phyloP scores from a whole-genome alignment of 2,888 invertebrate genomes.

The Congeria kusceri region DNA sequence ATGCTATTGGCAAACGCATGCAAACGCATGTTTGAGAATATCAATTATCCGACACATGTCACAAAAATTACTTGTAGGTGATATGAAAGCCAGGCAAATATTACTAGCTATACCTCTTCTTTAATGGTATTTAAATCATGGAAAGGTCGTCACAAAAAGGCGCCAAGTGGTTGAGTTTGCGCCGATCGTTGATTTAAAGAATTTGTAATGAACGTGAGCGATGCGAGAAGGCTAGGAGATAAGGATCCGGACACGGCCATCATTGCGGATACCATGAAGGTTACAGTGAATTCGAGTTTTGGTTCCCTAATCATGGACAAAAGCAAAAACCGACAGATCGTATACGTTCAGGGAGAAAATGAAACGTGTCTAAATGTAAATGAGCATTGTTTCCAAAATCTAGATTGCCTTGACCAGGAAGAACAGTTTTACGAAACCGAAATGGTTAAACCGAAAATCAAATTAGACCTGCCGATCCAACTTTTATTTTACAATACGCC shows the following conservation, averaged over 20 bases:
- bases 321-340: no score
- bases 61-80: no score
- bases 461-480: constrained; percentile 40
- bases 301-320: constrained; percentile 44
- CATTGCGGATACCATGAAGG: constrained; percentile 49
- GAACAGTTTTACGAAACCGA: no score
- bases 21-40: constrained; percentile 7
- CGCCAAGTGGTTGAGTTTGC: constrained; percentile 44
- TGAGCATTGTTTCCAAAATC: constrained; percentile 24
- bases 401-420: constrained; percentile 22
- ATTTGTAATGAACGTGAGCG: constrained; percentile 50
- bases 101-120: no score
- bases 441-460: no score
- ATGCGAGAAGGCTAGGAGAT: constrained; percentile 47
- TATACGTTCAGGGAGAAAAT: constrained; percentile 12
- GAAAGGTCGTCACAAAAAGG: constrained; percentile 19
- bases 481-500: no score
- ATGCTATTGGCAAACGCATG: constrained; percentile 29
- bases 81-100: no score
- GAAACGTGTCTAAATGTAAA: constrained; percentile 24
- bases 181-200: no score
- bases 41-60: constrained; percentile 2
- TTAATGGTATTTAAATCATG: no score
- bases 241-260: constrained; percentile 13
- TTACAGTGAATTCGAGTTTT: constrained; percentile 47